These are phyloP conservation scores for Myotis vivesi DNA, from an alignment of 2,797 vertebrate species.

Conservation along the genomic window DNA sequence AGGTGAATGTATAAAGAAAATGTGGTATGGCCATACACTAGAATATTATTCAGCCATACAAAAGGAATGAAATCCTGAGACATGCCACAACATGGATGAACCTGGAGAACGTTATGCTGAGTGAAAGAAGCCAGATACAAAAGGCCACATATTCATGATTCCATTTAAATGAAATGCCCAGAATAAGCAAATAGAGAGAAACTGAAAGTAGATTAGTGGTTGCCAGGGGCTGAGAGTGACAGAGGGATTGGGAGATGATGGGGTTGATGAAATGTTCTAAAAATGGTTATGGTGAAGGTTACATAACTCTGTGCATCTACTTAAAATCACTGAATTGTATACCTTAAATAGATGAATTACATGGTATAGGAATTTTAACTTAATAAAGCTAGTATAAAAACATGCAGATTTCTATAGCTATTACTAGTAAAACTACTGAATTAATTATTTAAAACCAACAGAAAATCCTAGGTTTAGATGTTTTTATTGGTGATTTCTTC, in stretches of 20 bases:
- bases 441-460: neutral
- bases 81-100: fast-evolving
- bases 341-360: neutral
- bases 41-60: neutral
- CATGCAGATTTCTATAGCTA: neutral
- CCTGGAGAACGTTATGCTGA: neutral
- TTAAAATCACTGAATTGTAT: neutral
- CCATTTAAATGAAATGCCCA: neutral
- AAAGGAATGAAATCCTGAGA: neutral
- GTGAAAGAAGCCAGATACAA: neutral
- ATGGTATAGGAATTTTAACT: neutral
- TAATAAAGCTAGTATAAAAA: neutral
- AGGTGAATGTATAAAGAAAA: neutral
- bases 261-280: neutral
- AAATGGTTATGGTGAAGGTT: neutral
- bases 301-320: neutral
- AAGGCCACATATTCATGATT: neutral
- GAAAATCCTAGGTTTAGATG: neutral
- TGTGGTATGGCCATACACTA: neutral
- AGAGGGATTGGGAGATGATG: too few species aligned
- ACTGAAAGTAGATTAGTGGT: neutral
- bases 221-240: neutral
- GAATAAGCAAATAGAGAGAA: neutral
- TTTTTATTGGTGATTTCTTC: slow-evolving; percentile 6
- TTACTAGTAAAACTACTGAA: neutral